phyloP scores from a whole-genome alignment of 2,888 invertebrate genomes.

The Drosophila mercatorum region DNA sequence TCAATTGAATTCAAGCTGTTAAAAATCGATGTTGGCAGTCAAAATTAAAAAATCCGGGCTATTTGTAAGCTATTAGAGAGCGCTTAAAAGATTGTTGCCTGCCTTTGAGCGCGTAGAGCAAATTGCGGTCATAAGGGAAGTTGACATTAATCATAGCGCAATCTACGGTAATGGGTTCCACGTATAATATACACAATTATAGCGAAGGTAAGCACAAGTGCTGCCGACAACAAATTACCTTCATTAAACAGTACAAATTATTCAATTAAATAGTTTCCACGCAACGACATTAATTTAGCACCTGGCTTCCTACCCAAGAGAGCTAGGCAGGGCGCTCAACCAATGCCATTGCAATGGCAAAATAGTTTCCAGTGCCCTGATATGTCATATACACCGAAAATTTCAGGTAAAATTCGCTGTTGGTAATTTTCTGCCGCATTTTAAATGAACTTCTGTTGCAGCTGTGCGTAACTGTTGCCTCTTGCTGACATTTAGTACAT shows the following conservation, averaged over 20 bases:
- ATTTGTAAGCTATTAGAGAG: neutral
- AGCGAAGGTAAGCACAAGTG: slow-evolving; percentile 4
- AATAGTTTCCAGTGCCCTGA: neutral
- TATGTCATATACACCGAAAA: neutral
- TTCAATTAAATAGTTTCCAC: slow-evolving; percentile 27
- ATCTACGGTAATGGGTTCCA: slow-evolving; percentile 36
- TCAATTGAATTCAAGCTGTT: neutral
- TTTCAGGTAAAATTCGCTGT: slow-evolving; percentile 7
- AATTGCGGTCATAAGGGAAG: slow-evolving; percentile 32
- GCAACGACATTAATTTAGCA: neutral
- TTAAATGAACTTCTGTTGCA: slow-evolving; percentile 25
- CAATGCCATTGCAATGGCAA: no score
- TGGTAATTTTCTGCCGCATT: slow-evolving; percentile 23
- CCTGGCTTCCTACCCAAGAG: no score
- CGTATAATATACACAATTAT: slow-evolving; percentile 7
- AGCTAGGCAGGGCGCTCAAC: no score
- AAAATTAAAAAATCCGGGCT: neutral
- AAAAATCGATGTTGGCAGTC: neutral
- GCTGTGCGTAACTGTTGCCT: slow-evolving; percentile 27
- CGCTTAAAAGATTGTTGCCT: slow-evolving; percentile 33
- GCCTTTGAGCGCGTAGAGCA: slow-evolving; percentile 20
- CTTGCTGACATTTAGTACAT: slow-evolving; percentile 39
- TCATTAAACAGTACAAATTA: slow-evolving; percentile 35
- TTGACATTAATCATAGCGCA: slow-evolving; percentile 44
- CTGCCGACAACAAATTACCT: slow-evolving; percentile 37